These are phyloP conservation scores for Noctilio leporinus DNA, from an alignment of 2,113 vertebrate genomes.

Conservation along the genomic window DNA sequence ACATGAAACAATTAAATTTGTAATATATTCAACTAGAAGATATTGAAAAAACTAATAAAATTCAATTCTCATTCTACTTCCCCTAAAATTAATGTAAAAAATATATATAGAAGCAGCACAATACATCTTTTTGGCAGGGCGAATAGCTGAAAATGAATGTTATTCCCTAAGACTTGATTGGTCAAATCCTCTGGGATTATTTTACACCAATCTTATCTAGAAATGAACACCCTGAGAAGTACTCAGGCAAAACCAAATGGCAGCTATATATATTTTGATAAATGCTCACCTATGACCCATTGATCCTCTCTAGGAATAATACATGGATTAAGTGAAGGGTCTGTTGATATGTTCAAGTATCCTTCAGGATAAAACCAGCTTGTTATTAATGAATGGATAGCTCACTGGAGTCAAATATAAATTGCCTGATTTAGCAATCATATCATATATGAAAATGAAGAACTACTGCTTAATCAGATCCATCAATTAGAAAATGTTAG, in stretches of 20 bases:
- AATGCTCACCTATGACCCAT: background rate
- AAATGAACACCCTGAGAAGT: slow-evolving; percentile 10
- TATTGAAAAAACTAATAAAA: background rate
- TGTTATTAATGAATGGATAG: background rate
- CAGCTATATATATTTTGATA: slow-evolving; percentile 22
- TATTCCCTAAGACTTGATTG: background rate
- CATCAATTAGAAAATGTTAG: background rate
- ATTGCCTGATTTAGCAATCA: background rate
- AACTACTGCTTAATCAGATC: background rate
- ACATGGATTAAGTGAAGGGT: background rate
- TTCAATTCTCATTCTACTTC: background rate
- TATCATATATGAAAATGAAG: background rate
- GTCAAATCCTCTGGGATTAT: background rate
- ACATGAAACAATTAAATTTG: background rate
- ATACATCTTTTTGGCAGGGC: background rate
- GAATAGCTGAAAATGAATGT: background rate
- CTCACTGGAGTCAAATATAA: background rate
- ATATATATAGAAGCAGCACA: background rate
- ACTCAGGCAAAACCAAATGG: slow-evolving; percentile 16
- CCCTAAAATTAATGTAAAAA: background rate
- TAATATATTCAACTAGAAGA: background rate
- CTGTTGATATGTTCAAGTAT: background rate
- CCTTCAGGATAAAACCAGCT: background rate
- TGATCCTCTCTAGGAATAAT: background rate
- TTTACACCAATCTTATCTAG: background rate